Base-by-base conservation (phyloP, 2,888 invertebrate species). In the Drosophila anomelani region DNA sequence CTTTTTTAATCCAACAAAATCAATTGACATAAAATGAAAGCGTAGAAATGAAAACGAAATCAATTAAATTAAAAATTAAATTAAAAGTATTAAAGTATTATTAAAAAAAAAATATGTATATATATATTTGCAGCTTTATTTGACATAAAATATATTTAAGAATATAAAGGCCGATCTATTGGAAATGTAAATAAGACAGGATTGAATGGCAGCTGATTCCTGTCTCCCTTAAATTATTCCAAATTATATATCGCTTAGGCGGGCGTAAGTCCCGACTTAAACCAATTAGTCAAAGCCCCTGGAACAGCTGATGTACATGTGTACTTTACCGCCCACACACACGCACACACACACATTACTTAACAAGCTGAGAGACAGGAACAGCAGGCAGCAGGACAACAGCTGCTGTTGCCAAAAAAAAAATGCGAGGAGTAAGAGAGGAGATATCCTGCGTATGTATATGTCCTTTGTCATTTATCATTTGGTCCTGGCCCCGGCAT, bases 401-500 rank as follows among this genome's bases (percentile, higher is more conserved):
- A 64, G 64, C 64, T 64, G 63, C 6, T 1, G 34, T 9, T 36
- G 15, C 13, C 3, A 8, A 26, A 41, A 12, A 38, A 4, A 4
- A 26, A 39, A n/a, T 7, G 6, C 15, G 9, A 26, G 46, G 10
- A 17, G 13, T n/a, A 9, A 13, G 58, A 17, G 58, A 2, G 9
- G 41, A 43, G 20, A 41, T 32, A 43, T 20, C 20, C 56, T 81
- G 80, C 83, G 80, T 83, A 81, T 85, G 59, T 39, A 56, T 20
- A 20, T 60, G 80, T 80, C 78, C 84, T 79, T 69, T 79, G 64
- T 79, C 83, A 84, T 84, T 85, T 88, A 86, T 88, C 83, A 84
- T 84, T 88, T 86, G 86, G 86, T 67, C 83, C 75, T 73, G 78
- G 26, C 41, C 54, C 60, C 44, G 62, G 63, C 47, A 26, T 51